Conservation (phyloP, 2,888 invertebrate species). For the Capitulum mitella region DNA sequence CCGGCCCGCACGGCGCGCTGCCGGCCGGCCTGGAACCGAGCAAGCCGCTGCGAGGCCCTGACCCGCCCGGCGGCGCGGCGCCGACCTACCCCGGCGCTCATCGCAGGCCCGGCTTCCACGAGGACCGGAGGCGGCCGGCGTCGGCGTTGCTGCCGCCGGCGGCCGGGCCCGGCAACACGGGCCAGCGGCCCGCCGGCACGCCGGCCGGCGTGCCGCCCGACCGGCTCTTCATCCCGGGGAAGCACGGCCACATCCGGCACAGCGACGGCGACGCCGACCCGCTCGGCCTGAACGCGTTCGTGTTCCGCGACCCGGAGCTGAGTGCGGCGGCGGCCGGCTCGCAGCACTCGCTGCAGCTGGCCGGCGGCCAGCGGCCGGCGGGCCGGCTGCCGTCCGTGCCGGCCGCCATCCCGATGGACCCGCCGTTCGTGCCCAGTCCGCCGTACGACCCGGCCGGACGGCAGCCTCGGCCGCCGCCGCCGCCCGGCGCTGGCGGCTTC, state of each 20-base stretch:
- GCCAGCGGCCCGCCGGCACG: background rate
- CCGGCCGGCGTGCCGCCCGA: background rate
- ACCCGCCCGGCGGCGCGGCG: background rate
- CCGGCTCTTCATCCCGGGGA: background rate
- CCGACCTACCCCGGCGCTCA: background rate
- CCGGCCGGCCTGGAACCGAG: background rate
- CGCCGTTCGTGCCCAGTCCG: background rate
- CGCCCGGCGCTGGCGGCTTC: background rate
- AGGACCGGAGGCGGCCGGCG: background rate
- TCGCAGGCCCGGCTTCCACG: background rate
- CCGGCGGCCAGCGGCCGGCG: background rate
- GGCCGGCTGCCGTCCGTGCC: background rate
- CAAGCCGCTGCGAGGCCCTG: background rate
- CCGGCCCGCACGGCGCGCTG: background rate
- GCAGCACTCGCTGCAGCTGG: background rate
- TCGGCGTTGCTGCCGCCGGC: background rate
- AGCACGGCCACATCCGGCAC: slow-evolving; percentile 5
- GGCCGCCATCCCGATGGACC: background rate
- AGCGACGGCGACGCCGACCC: background rate
- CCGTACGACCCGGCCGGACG: background rate
- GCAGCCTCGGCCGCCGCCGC: background rate
- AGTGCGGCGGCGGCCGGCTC: background rate
- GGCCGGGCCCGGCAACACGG: background rate
- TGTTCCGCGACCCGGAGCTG: slow-evolving; percentile 9
- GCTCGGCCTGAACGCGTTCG: slow-evolving; percentile 10